Base-by-base conservation (phyloP, 2,113 vertebrate species). In the Haliaeetus leucogaster region DNA sequence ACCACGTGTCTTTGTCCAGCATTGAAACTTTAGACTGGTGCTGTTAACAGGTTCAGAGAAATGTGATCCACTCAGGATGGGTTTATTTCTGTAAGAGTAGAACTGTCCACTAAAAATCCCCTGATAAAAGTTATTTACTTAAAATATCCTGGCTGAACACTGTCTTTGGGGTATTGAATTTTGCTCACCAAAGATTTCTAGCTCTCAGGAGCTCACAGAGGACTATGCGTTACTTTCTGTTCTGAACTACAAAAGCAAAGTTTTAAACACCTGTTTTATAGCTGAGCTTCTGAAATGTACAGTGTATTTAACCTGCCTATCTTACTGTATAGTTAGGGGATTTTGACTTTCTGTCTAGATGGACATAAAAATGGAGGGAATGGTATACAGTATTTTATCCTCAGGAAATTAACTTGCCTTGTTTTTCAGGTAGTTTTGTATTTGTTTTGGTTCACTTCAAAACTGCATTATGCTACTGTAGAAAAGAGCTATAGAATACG, bases 51-150 rank as follows among this genome's bases (percentile, higher is more conserved):
- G 59, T 82, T 91, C 89, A 84, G 30, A 92, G 95, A 93, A 93
- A 96, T 67, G 61, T 47, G 92, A 97, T 93, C 94, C 40, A 13
- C 76, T 61, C 43, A 29, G 80, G 55, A 71, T 1, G 3, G 47
- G 82, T 96, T 95, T 95, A 95, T 94, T 97, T 94, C 88, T 95
- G 94, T 92, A 92, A 86, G 68, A 65, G 80, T 72, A 95, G 90
- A 91, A 52, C 36, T 2, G 23, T 58, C 18, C 56, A 56, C 52
- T 78, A 94, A 94, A 94, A 96, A 89, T 94, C 91, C 77, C 89
- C 83, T 32, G 73, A 89, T 95, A 97, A 67, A 92, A 92, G 76
- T 86, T 96, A 89, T 68, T 96, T 92, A 59, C 94, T 90, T 95
- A 74, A 89, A 86, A 86, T 93, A 89, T 53, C 95, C 52, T 91